Evolutionary conservation across 2,888 invertebrate genomes (phyloP).

Genomic region (Cheilosia grossa): DNA sequence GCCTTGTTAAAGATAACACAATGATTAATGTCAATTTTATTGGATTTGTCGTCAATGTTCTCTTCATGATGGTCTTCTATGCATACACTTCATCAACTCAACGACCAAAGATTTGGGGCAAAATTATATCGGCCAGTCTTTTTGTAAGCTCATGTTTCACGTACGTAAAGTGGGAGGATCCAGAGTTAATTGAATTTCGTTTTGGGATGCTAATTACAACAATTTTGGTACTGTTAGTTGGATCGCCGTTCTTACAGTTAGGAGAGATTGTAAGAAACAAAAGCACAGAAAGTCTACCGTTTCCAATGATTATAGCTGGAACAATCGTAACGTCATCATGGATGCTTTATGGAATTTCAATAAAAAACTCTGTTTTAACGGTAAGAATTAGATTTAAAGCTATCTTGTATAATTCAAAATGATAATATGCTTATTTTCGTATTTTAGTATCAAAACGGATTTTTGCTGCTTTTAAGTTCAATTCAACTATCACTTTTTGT

Average conservation of each 20-base stretch:
- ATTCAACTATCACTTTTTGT: conserved; percentile 88
- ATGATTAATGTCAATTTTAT: conserved; percentile 92
- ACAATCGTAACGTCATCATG: conserved; percentile 86
- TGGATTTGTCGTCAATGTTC: conserved; percentile 88
- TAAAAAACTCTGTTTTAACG: conserved; percentile 79
- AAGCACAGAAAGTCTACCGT: conserved; percentile 93
- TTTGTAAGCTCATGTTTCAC: conserved; percentile 86
- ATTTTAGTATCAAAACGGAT: conserved; percentile 89
- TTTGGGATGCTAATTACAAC: conserved; percentile 88
- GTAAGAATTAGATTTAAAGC: conserved; percentile 76
- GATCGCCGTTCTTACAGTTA: conserved; percentile 88
- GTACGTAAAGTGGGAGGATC: conserved; percentile 87
- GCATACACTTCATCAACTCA: conserved; percentile 85
- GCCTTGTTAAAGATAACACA: conserved; percentile 88
- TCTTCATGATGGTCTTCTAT: conserved; percentile 88
- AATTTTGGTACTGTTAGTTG: conserved; percentile 86
- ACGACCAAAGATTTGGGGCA: conserved; percentile 85
- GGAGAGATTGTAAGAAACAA: conserved; percentile 90
- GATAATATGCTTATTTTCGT: conserved; percentile 15
- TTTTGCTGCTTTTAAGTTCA: conserved; percentile 86
- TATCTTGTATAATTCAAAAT: neutral
- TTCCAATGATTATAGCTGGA: conserved; percentile 93
- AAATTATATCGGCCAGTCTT: conserved; percentile 85
- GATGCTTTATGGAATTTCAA: conserved; percentile 81
- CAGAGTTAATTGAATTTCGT: conserved; percentile 87